These are phyloP conservation scores for Danaus melanippus DNA, from an alignment of 1,140 invertebrate species.

Conservation along the genomic window DNA sequence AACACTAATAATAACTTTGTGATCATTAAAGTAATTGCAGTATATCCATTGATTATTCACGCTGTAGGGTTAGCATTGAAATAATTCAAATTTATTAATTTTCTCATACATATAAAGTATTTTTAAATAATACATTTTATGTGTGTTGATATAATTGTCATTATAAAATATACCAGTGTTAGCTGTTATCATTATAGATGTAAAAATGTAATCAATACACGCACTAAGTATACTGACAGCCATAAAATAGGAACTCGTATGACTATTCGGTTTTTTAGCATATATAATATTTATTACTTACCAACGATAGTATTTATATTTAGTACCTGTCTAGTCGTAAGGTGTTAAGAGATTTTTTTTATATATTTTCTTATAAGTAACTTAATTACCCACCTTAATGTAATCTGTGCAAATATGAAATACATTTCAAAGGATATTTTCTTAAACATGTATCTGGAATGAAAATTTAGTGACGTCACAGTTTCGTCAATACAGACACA, in stretches of 20 bases:
- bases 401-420: not conserved
- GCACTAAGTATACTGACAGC: slow-evolving; percentile 5
- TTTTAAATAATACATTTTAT: slow-evolving; percentile 8
- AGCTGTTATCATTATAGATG: not conserved
- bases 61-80: no score
- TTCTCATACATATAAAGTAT: slow-evolving; percentile 6
- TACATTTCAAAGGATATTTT: no score
- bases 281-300: slow-evolving; percentile 13
- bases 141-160: not conserved
- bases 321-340: slow-evolving; percentile 66
- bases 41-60: no score
- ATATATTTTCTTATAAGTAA: slow-evolving; percentile 12
- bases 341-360: slow-evolving; percentile 23
- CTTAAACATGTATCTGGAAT: no score
- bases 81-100: not conserved
- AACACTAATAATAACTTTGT: no score
- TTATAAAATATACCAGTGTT: not conserved
- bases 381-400: slow-evolving; percentile 21
- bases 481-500: no score
- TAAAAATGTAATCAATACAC: not conserved
- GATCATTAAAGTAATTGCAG: no score
- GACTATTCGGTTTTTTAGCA: slow-evolving; percentile 5
- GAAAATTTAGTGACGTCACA: no score
- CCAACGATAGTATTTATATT: slow-evolving; percentile 60
- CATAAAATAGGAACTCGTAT: no score